Evolutionary conservation across 2,888 invertebrate genomes (phyloP), one percentile per base, ranked within the genome.

Genomic region (Unio pictorum): DNA sequence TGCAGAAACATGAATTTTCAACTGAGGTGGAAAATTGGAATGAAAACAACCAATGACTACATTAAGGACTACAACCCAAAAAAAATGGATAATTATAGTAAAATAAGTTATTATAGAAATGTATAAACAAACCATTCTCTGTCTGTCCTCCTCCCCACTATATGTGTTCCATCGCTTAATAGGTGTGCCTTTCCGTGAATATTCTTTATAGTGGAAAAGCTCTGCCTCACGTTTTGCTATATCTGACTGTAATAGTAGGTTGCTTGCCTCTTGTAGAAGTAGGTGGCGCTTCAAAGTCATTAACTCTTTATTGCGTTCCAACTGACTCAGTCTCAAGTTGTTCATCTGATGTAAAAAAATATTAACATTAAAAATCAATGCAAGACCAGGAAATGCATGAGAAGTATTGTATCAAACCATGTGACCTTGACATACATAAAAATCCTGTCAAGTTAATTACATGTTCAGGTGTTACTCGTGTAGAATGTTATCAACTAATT

Each of bases 251-350:
- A 88, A 80, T 55, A 88, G 80, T 55, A 87, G 78, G 72, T 88
- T 88, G 77, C 84, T 88, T 8, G 88, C 89, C 76, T 88, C 88
- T 73, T 88, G 87, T 61, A 84, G 76, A 67, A 88, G 74, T 65
- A 88, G 83, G 74, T 88, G 88, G 30, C 87, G 79, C 73, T 88
- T 87, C 83, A 89, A 83, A 63, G 84, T 83, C 82, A 87, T 84
- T 45, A 89, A 86, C 72, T 88, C 85, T 67, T 85, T 84, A 81
- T 87, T 87, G 7, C 89, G 79, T 72, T 88, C 87, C 65, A 85
- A 74, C 71, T 88, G 83, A 71, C 87, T 87, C 65, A 86, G 76
- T 20, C 85, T 75, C 62, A 89, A 78, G 69, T 86, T 85, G 73
- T 85, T 87, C 84, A 88, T 82, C 86, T 89, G 77, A 58, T 23